Conservation (phyloP, 2,888 invertebrate species). For the Archips crataeganus region DNA sequence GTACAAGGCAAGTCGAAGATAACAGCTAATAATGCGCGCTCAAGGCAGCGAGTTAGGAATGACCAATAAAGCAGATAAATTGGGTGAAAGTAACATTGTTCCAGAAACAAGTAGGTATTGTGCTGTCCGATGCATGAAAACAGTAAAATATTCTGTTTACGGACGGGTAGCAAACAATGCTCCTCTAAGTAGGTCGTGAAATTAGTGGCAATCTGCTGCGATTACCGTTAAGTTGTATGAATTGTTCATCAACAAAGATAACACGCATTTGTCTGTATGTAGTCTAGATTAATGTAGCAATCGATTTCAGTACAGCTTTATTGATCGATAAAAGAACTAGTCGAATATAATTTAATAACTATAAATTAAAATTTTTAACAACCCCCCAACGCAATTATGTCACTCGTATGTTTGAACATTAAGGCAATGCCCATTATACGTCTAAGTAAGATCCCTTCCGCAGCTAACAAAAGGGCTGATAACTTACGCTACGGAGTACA, state of each 20-base stretch:
- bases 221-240: conserved; percentile 14
- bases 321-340: background rate
- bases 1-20: conserved; percentile 41
- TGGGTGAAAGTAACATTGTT: conserved; percentile 57
- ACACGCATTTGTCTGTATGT: conserved; percentile 12
- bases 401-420: too few relatives aligned
- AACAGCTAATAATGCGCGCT: conserved; percentile 41
- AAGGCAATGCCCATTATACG: too few relatives aligned
- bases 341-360: too few relatives aligned
- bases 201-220: conserved; percentile 27
- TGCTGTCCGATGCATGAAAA: conserved; percentile 48
- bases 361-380: too few relatives aligned
- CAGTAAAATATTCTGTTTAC: conserved; percentile 48
- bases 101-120: conserved; percentile 43
- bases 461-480: too few relatives aligned
- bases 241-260: conserved; percentile 32
- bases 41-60: conserved; percentile 42
- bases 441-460: too few relatives aligned
- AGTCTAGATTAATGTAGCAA: conserved; percentile 16
- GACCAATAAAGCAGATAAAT: conserved; percentile 60
- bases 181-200: conserved; percentile 35
- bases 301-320: conserved; percentile 10
- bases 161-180: conserved; percentile 35
- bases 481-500: too few relatives aligned
- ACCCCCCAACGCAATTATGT: too few relatives aligned